phyloP scores from a whole-genome alignment of 2,113 vertebrate species.

The Odontesthes bonariensis region DNA sequence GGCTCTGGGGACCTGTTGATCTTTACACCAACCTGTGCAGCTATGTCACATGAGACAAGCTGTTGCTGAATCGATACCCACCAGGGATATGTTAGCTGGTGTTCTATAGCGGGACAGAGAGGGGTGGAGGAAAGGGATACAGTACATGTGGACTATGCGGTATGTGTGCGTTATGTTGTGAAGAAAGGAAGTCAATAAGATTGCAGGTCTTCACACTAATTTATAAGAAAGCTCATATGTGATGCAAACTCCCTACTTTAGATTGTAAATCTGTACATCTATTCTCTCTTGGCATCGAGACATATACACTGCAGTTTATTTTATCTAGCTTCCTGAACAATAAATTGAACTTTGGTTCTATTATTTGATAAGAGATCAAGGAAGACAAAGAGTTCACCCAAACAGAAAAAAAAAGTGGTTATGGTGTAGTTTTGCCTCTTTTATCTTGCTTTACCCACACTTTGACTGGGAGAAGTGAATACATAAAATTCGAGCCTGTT shows the following conservation, averaged over 20 bases:
- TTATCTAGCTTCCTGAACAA: not conserved
- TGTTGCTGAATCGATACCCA: constrained; percentile 56
- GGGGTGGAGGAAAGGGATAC: not conserved
- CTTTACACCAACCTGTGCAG: constrained; percentile 54
- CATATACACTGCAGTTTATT: constrained; percentile 6
- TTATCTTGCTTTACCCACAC: constrained; percentile 33
- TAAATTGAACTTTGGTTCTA: constrained; percentile 35
- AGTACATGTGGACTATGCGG: not conserved
- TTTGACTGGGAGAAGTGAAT: constrained; percentile 23
- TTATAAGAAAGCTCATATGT: not conserved
- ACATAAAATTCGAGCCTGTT: constrained; percentile 26
- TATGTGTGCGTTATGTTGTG: constrained; percentile 1
- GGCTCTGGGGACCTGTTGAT: constrained; percentile 67
- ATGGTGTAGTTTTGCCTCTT: constrained; percentile 17
- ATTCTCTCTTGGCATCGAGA: not conserved
- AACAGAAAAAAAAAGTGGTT: constrained; percentile 5
- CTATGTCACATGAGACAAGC: constrained; percentile 56
- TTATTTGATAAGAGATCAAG: constrained; percentile 66
- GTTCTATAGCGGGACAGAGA: constrained; percentile 55
- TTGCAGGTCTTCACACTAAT: not conserved
- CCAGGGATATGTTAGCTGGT: constrained; percentile 54
- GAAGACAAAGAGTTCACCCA: not conserved
- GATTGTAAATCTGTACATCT: not conserved
- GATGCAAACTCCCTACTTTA: not conserved
- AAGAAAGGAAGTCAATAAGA: not conserved